phyloP scores from a whole-genome alignment of 2,888 invertebrate genomes.

The Andrena bucephala region DNA sequence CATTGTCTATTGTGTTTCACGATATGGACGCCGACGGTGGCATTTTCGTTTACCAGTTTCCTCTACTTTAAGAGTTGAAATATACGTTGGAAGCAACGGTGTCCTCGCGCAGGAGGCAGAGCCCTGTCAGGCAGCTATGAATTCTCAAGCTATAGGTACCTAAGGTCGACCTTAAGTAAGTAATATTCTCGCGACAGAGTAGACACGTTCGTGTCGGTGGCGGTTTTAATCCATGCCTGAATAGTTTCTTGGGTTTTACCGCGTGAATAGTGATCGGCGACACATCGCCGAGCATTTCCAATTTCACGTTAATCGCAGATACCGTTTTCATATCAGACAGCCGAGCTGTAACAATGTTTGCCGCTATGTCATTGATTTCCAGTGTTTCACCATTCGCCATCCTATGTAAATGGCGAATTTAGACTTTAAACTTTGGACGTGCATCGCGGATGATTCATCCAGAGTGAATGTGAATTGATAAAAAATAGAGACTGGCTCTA shows the following conservation, averaged over 20 bases:
- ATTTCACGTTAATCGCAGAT: neutral
- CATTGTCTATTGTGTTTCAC: neutral
- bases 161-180: too few species aligned
- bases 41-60: neutral
- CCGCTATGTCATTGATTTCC: too few species aligned
- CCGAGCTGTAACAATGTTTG: too few species aligned
- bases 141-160: conserved; percentile 9
- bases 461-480: too few species aligned
- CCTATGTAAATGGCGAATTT: too few species aligned
- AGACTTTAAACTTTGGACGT: too few species aligned
- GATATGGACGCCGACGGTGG: neutral
- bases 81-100: neutral
- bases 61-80: neutral
- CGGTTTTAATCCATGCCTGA: conserved; percentile 8
- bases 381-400: too few species aligned
- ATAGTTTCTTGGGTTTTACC: conserved; percentile 18
- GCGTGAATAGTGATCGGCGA: neutral
- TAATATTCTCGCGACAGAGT: conserved; percentile 7
- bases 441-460: too few species aligned
- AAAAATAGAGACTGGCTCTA: too few species aligned
- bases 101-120: conserved; percentile 8
- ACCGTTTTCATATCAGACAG: neutral
- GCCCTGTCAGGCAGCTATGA: conserved; percentile 68
- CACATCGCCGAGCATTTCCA: neutral
- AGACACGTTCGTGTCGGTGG: neutral